phyloP scores from a whole-genome alignment of 1,140 invertebrate species.

The Cydia splendana region DNA sequence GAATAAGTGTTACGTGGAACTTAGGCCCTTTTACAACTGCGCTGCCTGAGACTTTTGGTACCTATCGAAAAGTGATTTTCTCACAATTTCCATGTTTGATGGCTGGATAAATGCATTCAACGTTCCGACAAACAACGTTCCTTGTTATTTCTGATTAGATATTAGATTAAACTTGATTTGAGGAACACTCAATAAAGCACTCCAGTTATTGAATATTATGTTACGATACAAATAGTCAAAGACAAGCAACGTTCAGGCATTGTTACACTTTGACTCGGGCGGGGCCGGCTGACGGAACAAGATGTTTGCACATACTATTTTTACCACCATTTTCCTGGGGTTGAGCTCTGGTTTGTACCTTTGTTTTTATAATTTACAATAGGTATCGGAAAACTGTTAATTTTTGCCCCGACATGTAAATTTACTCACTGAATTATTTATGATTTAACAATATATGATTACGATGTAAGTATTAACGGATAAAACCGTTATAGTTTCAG shows the following conservation, averaged over 20 bases:
- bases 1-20: too few species aligned
- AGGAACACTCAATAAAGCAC: constrained; percentile 1
- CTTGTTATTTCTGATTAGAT: neutral
- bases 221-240: neutral
- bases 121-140: neutral
- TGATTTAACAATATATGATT: too few species aligned
- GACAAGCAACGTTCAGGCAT: neutral
- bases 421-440: too few species aligned
- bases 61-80: too few species aligned
- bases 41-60: too few species aligned
- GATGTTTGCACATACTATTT: neutral
- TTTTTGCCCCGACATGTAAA: too few species aligned
- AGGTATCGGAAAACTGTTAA: too few species aligned
- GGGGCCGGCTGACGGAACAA: neutral
- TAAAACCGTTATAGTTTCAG: too few species aligned
- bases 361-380: neutral
- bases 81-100: too few species aligned
- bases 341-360: neutral
- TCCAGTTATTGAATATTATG: neutral
- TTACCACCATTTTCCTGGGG: neutral
- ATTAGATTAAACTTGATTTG: neutral
- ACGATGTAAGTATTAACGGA: too few species aligned
- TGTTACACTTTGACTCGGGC: neutral
- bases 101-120: neutral
- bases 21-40: too few species aligned